Percentiles rank a stretch among this genome's conserved stretches.
phyloP scores from a whole-genome alignment of 2,797 vertebrate species.

The Bryconaethiops microstoma region DNA sequence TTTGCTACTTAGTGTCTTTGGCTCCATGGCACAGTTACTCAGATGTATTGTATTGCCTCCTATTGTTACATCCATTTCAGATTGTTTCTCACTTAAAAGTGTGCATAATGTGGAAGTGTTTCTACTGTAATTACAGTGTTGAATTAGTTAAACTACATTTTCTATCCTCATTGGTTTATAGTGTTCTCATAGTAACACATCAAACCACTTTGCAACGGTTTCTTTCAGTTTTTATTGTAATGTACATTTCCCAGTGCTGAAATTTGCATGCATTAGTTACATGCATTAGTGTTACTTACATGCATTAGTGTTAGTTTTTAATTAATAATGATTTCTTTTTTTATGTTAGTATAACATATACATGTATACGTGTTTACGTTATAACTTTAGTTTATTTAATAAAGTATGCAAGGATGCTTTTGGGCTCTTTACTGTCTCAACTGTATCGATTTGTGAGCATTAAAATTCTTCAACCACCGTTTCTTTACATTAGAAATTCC shows the following conservation, averaged over 20 bases:
- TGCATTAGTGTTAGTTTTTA: background rate
- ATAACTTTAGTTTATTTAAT: slow-evolving; percentile 47
- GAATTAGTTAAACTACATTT: background rate
- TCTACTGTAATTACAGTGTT: background rate
- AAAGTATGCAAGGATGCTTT: slow-evolving; percentile 69
- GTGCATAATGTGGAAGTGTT: background rate
- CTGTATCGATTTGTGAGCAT: background rate
- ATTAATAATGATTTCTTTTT: background rate
- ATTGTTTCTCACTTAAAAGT: background rate
- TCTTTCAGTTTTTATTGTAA: background rate
- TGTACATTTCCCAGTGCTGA: slow-evolving; percentile 6
- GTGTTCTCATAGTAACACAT: background rate
- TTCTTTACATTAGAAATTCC: background rate
- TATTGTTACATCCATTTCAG: background rate
- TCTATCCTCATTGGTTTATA: background rate
- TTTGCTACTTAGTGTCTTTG: background rate
- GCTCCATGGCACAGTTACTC: background rate
- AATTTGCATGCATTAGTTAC: background rate
- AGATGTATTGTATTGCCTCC: background rate
- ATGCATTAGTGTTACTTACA: background rate
- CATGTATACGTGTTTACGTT: background rate
- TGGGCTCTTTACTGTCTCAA: slow-evolving; percentile 40
- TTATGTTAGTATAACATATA: slow-evolving; percentile 6
- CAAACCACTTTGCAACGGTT: background rate
- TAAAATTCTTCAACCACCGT: background rate